Evolutionary conservation across 2,888 invertebrate species (phyloP), one percentile per base, ranked within the genome.

Genomic region (Coelogynopora nodosa): DNA sequence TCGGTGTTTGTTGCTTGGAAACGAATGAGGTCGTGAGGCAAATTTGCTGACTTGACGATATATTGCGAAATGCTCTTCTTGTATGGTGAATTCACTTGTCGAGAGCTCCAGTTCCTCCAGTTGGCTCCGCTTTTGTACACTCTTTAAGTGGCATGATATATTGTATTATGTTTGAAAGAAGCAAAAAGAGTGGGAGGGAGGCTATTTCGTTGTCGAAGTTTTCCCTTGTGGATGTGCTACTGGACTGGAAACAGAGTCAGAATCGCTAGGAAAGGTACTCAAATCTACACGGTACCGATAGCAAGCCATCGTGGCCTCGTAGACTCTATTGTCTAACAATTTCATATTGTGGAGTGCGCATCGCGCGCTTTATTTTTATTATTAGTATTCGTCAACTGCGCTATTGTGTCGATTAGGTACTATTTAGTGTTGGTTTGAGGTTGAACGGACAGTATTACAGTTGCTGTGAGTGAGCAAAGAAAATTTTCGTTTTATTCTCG

Each of bases 1-100:
- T 74, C 74, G 74, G 74, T 74, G 5, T 74, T 74, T 74, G 74
- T 74, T 74, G 74, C 74, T 74, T 74, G 23, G 74, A 74, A 74
- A 74, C 74, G 23, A 26, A 26, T 74, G 23, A 26, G 74, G 74
- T 74, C 74, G 23, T 74, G 18, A 74, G 2, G 27, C 18, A 13
- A 74, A 74, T 23, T 13, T 5, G 74, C 74, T 74, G 23, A 74
- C 74, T 74, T 23, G 5, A 10, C 74, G 74, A 74, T 74, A 26
- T 49, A 49, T 74, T 26, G 23, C 74, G 74, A 74, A 74, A n/a
- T 26, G 74, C 27, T 74, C 10, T 23, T 74, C 74, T 23, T 74
- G 23, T 23, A 23, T 74, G 74, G 74, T 5, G 74, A 74, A n/a
- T 74, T 74, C 74, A 74, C 23, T 23, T 74, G 23, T 74, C 74